A percentile compares a stretch with the other conserved stretches of the same genome.
Conservation (phyloP, 2,888 invertebrate genomes). For the Heterodera filipjevi region DNA sequence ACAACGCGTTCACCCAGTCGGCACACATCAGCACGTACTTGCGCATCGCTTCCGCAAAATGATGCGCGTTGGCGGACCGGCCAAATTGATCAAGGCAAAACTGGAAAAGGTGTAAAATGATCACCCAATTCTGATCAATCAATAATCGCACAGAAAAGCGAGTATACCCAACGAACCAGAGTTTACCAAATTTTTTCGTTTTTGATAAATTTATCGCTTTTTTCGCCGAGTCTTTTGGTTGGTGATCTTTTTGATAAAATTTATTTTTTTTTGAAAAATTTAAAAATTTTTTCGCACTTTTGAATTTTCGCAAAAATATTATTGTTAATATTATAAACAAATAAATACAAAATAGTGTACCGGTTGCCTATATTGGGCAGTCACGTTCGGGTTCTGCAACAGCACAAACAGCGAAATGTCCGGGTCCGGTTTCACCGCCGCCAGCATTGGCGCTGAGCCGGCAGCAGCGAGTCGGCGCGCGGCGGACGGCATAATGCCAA, state of each 20-base stretch:
- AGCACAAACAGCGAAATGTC: slow-evolving; percentile 53
- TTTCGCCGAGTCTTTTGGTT: too few relatives aligned
- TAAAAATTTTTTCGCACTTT: too few relatives aligned
- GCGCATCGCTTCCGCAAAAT: slow-evolving; percentile 55
- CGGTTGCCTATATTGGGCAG: slow-evolving; percentile 41
- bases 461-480: slow-evolving; percentile 4
- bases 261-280: too few relatives aligned
- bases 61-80: slow-evolving; percentile 55
- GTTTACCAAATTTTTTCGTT: too few relatives aligned
- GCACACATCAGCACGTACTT: slow-evolving; percentile 54
- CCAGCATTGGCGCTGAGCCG: background rate
- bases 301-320: too few relatives aligned
- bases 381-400: slow-evolving; percentile 47
- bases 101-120: background rate
- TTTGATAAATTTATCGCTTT: too few relatives aligned
- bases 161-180: too few relatives aligned
- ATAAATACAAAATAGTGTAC: background rate
- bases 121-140: too few relatives aligned
- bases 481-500: slow-evolving; percentile 28
- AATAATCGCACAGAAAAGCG: too few relatives aligned
- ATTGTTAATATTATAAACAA: too few relatives aligned
- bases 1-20: slow-evolving; percentile 62
- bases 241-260: too few relatives aligned
- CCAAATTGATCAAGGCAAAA: slow-evolving; percentile 32
- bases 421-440: slow-evolving; percentile 55